phyloP scores from a whole-genome alignment of 2,888 invertebrate genomes.

The Thyatira batis region DNA sequence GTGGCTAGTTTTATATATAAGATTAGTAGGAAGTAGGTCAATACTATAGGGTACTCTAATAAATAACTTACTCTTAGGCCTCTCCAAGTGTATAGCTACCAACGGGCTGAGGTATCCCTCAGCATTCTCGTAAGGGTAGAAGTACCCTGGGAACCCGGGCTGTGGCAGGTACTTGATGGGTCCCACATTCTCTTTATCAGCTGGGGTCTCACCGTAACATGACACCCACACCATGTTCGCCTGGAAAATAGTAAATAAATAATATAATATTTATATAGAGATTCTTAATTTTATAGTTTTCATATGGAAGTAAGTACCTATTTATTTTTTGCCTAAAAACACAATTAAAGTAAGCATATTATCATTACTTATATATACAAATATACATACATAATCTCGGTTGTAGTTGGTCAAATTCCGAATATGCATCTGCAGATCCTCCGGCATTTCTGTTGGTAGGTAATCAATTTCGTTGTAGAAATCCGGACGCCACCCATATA shows the following conservation, averaged over 20 bases:
- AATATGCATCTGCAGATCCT: constrained; percentile 85
- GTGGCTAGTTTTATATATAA: neutral
- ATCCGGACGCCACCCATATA: constrained; percentile 95
- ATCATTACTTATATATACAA: neutral
- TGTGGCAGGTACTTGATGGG: constrained; percentile 89
- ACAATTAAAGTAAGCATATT: neutral
- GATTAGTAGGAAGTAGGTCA: neutral
- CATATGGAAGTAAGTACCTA: too few species aligned
- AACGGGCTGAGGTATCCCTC: constrained; percentile 94
- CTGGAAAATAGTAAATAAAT: constrained; percentile 42
- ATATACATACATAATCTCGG: constrained; percentile 60
- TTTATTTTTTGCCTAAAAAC: too few species aligned
- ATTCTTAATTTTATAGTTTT: too few species aligned
- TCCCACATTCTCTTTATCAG: constrained; percentile 95
- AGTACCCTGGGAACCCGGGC: constrained; percentile 93
- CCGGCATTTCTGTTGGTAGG: constrained; percentile 89
- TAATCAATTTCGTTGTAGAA: constrained; percentile 86
- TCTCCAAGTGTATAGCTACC: constrained; percentile 90
- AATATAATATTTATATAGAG: too few species aligned
- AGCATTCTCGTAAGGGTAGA: constrained; percentile 93
- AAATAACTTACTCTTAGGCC: constrained; percentile 87
- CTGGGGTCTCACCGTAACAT: constrained; percentile 96
- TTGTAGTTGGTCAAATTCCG: constrained; percentile 55
- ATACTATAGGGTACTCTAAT: neutral
- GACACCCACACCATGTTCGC: constrained; percentile 90